Evolutionary conservation across 1,140 invertebrate genomes (phyloP), one percentile per base, ranked within the genome.

Genomic region (Drosophila funebris): DNA sequence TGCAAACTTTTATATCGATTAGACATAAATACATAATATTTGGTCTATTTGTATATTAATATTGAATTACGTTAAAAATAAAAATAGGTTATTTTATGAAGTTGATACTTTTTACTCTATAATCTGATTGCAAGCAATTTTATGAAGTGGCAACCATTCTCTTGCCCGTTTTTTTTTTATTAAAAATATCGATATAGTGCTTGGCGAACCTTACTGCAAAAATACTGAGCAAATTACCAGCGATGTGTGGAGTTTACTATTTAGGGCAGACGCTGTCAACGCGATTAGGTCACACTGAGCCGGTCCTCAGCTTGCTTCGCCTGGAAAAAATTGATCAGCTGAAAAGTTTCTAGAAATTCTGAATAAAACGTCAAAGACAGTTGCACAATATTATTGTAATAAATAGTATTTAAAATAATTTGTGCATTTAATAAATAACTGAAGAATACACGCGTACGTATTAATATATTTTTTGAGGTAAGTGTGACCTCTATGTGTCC

Each of bases 251-350:
- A 50, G 43, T 27, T 67, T 29, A n/a, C 24, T 67, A 72, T 72
- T 72, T 72, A 71, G 67, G 46, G 24, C 61, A 67, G 7, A 8
- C 29, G 36, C 37, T 4, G 16, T 13, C 18, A 52, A 16, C 3
- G 7, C 8, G 20, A 27, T 66, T 13, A 46, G 62, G 62, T 67
- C 62, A 73, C 70, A 67, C 70, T 73, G 70, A 73, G 70, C 70
- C 70, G 70, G 70, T 68, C 46, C 69, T 53, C 69, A 72, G 70
- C 46, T 43, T 52, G 48, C 61, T 54, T 56, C 37, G 64, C 48
- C 56, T 68, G 66, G 50, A 54, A 54, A 73, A 69, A 69, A 69
- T 73, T 69, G 66, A 69, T 73, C 64, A 73, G 56, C 64, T 68
- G 56, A 39, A 69, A 62, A 69, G 31, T 73, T 62, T 69, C 57